These are phyloP conservation scores for Lymantria monacha DNA, from an alignment of 2,888 invertebrate genomes.

Conservation along the genomic window DNA sequence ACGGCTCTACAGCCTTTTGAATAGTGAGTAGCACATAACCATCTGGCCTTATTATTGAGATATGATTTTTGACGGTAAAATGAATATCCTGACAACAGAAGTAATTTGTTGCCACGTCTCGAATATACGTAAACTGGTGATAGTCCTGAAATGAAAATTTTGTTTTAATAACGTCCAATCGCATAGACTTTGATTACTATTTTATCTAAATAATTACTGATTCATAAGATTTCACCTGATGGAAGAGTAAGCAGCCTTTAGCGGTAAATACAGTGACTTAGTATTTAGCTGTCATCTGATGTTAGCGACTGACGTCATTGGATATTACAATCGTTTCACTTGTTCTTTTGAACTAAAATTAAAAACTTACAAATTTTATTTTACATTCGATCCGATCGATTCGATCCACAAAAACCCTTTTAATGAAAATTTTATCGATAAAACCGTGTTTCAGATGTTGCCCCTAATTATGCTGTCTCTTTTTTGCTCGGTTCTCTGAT, in stretches of 20 bases:
- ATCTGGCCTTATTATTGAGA: slow-evolving; percentile 1
- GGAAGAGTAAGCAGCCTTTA: neutral
- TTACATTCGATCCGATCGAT: no score
- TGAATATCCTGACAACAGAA: slow-evolving; percentile 8
- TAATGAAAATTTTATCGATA: no score
- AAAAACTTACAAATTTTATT: no score
- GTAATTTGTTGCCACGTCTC: neutral
- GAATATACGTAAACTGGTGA: neutral
- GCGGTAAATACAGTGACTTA: no score
- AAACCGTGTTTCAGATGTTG: no score
- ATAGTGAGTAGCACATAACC: slow-evolving; percentile 6
- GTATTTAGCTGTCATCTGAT: no score
- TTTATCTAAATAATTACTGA: neutral
- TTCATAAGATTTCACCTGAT: neutral
- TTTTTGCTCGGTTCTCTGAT: no score
- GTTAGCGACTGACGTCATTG: no score
- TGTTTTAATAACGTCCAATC: neutral
- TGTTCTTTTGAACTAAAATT: no score
- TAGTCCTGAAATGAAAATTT: neutral
- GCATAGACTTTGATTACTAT: neutral
- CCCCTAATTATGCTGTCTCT: no score
- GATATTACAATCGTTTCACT: no score
- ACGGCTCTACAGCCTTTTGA: slow-evolving; percentile 4
- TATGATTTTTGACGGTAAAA: slow-evolving; percentile 4
- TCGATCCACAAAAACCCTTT: no score